Evolutionary conservation across 2,888 invertebrate genomes (phyloP), one percentile per base, ranked within the genome.

Genomic region (Phaonia tiefii): DNA sequence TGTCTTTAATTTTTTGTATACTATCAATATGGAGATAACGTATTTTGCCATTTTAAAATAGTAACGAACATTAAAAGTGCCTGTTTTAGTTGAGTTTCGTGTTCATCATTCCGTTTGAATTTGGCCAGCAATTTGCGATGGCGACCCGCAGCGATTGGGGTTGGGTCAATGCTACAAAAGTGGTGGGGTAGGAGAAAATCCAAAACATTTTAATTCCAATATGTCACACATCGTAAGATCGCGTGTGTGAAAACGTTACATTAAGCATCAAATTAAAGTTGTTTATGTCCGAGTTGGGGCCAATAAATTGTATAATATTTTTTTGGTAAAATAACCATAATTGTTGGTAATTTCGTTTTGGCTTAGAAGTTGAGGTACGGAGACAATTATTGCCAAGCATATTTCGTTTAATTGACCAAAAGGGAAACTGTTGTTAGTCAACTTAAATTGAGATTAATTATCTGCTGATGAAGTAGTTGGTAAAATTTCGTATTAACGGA

Each of bases 171-270:
- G 2, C 46, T 20, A n/a, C 39, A 39, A 46, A 42, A 37, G 63
- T 5, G 3, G 8, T 31, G 8, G 8, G 8, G 8, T 8, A 8
- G 8, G 8, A 31, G 4, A 31, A 31, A 31, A 31, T 5, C 31
- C 8, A 31, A 31, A 31, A 31, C 31, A 65, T 69, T 69, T 20
- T 17, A 73, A 54, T 54, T 54, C 42, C 63, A 63, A 69, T 56
- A 31, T 73, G 69, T 65, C 74, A 74, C 74, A 74, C 56, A 71
- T 49, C 25, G 17, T 79, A 56, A 37, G 25, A 44, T 79, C 73
- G 72, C 54, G 80, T 76, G 73, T 72, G 22, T 26, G 10, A 72
- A 75, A 67, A 54, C 71, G 25, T 73, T 73, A 56, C 10, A 69
- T 63, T 44, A 67, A 39, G 31, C 20, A 72, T 56, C 22, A 69